Evolutionary conservation across 2,888 invertebrate species (phyloP).

Genomic region (Dryomyza anilis): DNA sequence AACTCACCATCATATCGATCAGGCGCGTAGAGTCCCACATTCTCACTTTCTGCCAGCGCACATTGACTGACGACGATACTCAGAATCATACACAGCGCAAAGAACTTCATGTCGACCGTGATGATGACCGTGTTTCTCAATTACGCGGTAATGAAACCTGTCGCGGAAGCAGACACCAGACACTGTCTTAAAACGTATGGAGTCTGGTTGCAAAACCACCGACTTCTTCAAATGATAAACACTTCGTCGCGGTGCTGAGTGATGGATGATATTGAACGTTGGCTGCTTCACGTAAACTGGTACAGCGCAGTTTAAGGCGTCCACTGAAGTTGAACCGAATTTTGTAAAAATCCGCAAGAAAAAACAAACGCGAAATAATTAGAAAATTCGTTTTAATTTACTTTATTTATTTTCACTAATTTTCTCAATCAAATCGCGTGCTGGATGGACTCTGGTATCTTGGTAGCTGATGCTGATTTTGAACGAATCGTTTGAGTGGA

Average conservation of each 20-base stretch:
- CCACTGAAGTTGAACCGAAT: conserved; percentile 8
- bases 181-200: neutral
- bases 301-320: neutral
- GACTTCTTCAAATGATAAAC: neutral
- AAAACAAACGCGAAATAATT: neutral
- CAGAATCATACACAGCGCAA: conserved; percentile 7
- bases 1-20: conserved; percentile 40
- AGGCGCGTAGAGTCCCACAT: conserved; percentile 38
- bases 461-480: neutral
- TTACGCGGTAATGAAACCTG: neutral
- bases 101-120: neutral
- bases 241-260: neutral
- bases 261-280: no score
- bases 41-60: conserved; percentile 17
- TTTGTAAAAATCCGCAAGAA: neutral
- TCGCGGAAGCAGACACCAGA: neutral
- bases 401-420: neutral
- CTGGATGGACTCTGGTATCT: no score
- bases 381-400: neutral
- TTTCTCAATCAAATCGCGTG: conserved; percentile 4
- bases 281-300: neutral
- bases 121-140: no score
- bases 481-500: conserved; percentile 18
- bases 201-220: neutral
- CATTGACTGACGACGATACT: neutral